phyloP scores from a whole-genome alignment of 2,113 vertebrate genomes.

The Felis chaus region DNA sequence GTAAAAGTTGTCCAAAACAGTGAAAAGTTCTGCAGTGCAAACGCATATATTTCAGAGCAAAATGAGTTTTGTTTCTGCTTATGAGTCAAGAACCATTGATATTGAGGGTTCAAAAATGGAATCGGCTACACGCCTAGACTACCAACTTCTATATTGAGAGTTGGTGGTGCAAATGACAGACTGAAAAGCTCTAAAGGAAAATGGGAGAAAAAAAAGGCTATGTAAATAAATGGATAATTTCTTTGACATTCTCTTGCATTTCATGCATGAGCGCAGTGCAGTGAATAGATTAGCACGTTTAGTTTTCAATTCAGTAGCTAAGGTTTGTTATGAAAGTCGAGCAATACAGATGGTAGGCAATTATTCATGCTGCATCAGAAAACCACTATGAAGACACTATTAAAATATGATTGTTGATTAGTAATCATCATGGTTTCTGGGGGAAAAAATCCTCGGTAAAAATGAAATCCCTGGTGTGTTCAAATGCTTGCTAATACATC shows the following conservation, averaged over 20 bases:
- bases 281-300: constrained; percentile 61
- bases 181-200: not conserved
- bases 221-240: constrained; percentile 18
- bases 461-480: constrained; percentile 53
- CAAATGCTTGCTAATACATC: not conserved
- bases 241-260: constrained; percentile 44
- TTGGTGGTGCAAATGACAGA: not conserved
- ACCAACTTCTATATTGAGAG: not conserved
- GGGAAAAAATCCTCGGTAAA: not conserved
- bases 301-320: constrained; percentile 57
- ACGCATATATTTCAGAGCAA: not conserved
- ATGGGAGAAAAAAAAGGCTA: not conserved
- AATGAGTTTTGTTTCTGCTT: not conserved
- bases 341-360: constrained; percentile 68
- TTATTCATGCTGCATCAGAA: constrained; percentile 75
- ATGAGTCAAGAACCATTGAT: not conserved
- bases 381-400: constrained; percentile 63
- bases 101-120: not conserved
- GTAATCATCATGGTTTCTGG: constrained; percentile 63
- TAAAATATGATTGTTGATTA: constrained; percentile 76
- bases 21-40: not conserved
- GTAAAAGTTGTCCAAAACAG: not conserved
- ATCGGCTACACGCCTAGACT: not conserved
- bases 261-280: constrained; percentile 39
- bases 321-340: constrained; percentile 63